A percentile compares a stretch with the other conserved stretches of the same genome.
Evolutionary conservation across 2,113 vertebrate species (phyloP).

Genomic region (Rhinoderma darwinii): DNA sequence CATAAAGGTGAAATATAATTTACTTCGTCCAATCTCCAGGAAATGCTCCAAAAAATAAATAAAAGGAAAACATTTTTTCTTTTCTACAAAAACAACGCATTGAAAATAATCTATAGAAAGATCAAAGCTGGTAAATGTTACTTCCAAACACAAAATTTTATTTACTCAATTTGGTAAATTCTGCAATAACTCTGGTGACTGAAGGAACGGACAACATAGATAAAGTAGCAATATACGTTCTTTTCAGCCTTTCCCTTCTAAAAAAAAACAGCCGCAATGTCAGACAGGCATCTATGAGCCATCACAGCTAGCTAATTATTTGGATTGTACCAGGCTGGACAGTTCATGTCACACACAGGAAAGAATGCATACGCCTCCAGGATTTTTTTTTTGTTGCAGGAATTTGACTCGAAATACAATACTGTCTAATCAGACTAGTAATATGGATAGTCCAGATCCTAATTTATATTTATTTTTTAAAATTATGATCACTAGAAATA

Average conservation of each 20-base stretch:
- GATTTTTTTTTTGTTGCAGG: constrained; percentile 13
- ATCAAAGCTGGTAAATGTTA: neutral
- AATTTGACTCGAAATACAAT: constrained; percentile 7
- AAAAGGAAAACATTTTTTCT: neutral
- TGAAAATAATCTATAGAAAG: neutral
- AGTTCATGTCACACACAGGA: constrained; percentile 51
- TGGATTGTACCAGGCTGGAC: constrained; percentile 53
- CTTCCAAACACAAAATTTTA: neutral
- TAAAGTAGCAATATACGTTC: neutral
- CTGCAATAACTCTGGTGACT: neutral
- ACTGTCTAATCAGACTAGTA: neutral
- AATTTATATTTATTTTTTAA: neutral
- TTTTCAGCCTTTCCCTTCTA: neutral
- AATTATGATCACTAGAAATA: neutral
- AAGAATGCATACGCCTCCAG: constrained; percentile 39
- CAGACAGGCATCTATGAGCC: constrained; percentile 27
- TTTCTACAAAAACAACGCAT: neutral
- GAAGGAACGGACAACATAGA: neutral
- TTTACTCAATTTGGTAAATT: neutral
- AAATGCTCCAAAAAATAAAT: too few relatives aligned
- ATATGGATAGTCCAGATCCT: neutral
- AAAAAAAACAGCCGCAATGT: neutral
- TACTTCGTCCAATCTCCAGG: too few relatives aligned
- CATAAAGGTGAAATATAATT: too few relatives aligned
- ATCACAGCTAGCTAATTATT: constrained; percentile 56